Evolutionary conservation across 30 jellyfish, hydroid and myxozoan species (phyloP).

Genomic region (Turritopsis rubra): DNA sequence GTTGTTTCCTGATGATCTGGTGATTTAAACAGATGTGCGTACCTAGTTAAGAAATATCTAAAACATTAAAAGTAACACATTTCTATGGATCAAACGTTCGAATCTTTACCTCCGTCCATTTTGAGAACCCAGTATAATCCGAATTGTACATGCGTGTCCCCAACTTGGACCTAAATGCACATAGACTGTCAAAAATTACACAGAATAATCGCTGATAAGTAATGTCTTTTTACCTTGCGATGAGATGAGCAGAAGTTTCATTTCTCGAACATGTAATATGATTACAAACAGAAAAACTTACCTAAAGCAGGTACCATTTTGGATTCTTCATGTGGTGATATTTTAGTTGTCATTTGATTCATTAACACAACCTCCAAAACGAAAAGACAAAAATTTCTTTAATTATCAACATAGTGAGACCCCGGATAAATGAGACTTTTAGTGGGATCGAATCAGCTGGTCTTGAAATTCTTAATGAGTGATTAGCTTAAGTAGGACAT

Average conservation of each 20-base stretch:
- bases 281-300: not conserved
- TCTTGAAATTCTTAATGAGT: too few species aligned
- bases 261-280: not conserved
- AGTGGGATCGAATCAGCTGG: too few species aligned
- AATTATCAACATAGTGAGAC: too few species aligned
- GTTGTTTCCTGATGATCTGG: constrained; percentile 8
- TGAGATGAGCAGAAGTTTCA: not conserved
- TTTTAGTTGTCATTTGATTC: constrained; percentile 67
- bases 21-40: constrained; percentile 18
- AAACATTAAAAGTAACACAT: not conserved
- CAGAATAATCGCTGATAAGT: too few species aligned
- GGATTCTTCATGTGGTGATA: constrained; percentile 18
- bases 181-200: not conserved
- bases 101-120: constrained; percentile 32
- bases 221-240: too few species aligned
- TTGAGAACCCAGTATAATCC: constrained; percentile 23
- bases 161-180: constrained; percentile 42
- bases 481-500: too few species aligned
- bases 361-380: constrained; percentile 48
- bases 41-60: not conserved
- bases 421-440: too few species aligned
- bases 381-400: too few species aligned
- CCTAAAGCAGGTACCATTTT: constrained; percentile 49
- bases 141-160: constrained; percentile 63
- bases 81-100: not conserved